Conservation (phyloP, 92 coral and sea anemone species). For the Chrysogorgia sp. region DNA sequence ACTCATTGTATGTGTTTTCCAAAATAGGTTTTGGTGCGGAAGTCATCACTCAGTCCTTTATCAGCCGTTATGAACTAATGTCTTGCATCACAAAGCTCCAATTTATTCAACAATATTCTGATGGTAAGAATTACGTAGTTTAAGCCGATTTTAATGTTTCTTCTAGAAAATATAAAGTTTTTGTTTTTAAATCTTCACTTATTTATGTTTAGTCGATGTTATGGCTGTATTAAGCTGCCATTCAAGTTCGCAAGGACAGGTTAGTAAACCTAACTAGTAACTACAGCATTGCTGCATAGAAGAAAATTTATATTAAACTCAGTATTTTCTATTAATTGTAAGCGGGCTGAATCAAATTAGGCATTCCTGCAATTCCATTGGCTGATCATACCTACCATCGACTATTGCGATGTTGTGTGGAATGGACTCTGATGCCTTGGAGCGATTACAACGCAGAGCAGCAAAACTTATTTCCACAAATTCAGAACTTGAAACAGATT, state of each 20-base stretch:
- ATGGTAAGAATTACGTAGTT: conserved; percentile 7
- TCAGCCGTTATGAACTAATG: conserved; percentile 87
- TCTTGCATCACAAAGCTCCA: conserved; percentile 80
- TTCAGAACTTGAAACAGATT: too few species aligned
- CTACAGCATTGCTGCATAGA: not conserved
- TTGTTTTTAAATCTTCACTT: not conserved
- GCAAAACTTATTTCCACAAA: too few species aligned
- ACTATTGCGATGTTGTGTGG: too few species aligned
- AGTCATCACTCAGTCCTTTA: conserved; percentile 87
- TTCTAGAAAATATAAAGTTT: not conserved
- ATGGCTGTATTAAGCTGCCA: conserved; percentile 85
- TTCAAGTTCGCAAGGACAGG: conserved; percentile 76
- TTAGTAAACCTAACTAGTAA: too few species aligned
- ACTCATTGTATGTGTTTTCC: not conserved
- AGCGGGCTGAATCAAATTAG: too few species aligned
- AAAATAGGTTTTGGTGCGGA: conserved; percentile 62
- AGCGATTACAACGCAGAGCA: too few species aligned
- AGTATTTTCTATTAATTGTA: too few species aligned
- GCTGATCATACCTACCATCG: too few species aligned
- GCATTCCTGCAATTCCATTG: too few species aligned
- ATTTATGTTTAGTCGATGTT: conserved; percentile 69
- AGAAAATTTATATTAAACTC: too few species aligned
- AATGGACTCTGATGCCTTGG: too few species aligned
- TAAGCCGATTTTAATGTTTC: not conserved
- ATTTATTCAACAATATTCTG: conserved; percentile 55